Conservation (phyloP, 2,113 vertebrate genomes). For the Origma solitaria region DNA sequence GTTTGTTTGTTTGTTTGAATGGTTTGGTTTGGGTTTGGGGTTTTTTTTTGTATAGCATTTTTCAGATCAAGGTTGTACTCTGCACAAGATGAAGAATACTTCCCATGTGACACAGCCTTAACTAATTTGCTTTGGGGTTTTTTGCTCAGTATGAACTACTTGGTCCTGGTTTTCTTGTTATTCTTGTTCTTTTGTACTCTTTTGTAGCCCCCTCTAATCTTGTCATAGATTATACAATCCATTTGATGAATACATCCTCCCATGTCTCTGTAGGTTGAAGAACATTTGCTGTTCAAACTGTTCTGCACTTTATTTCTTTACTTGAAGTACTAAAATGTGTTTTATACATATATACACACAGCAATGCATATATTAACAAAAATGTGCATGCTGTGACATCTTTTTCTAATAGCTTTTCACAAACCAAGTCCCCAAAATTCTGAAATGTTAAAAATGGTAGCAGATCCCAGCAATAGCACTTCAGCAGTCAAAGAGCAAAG, state of each 20-base stretch:
- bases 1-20: neutral
- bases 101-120: neutral
- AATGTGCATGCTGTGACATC: neutral
- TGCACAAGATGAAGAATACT: neutral
- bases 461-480: neutral
- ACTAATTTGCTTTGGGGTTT: neutral
- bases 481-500: neutral
- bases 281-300: conserved; percentile 2
- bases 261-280: neutral
- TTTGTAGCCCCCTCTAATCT: neutral
- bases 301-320: neutral
- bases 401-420: neutral
- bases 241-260: neutral
- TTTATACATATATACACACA: neutral
- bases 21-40: neutral
- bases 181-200: neutral
- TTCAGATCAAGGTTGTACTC: neutral
- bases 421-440: neutral
- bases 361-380: neutral
- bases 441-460: neutral
- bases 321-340: neutral
- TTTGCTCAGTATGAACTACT: neutral
- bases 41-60: neutral
- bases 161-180: neutral
- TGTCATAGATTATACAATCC: neutral